Evolutionary conservation across 2,888 invertebrate genomes (phyloP), one percentile per base, ranked within the genome.

Genomic region (Drosophila cyrtoloma): DNA sequence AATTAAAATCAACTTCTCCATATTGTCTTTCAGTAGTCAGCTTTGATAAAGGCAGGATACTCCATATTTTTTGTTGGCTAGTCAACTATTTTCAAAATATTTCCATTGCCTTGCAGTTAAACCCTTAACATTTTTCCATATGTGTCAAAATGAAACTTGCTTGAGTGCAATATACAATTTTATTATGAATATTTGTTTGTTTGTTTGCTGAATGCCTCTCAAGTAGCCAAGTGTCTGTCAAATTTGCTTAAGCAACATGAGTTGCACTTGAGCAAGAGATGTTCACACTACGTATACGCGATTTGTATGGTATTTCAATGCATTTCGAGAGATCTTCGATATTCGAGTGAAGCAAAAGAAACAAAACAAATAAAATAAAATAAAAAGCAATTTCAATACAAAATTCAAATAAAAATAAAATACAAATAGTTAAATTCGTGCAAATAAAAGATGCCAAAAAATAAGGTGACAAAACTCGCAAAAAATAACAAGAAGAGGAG

Each of bases 391-490:
- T 42, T 42, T 42, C n/a, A 42, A 62, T 50, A n/a, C 7, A 14
- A 60, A n/a, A 42, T 14, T 12, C 22, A 42, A 47, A 35, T 37
- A 60, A 10, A 76, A 47, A 71, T 71, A 52, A 77, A 44, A 80
- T 76, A 76, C 50, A 81, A 69, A 77, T 67, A 62, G 60, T 73
- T 65, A 53, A 63, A 47, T 69, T 50, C 52, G 51, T 70, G 60
- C 66, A 60, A 65, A 75, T 61, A 81, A 81, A 71, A 64, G 75
- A 81, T 76, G 79, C 57, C 73, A 66, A 71, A 79, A 81, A 81
- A 81, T 28, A 44, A 35, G n/a, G 39, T 10, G 55, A 26, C 28
- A 59, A 57, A 58, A 47, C 35, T 9, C 53, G 72, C 77, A 78
- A 65, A 77, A 16, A 58, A 22, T 22, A 47, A 52, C 62, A 14